phyloP scores from a whole-genome alignment of 2,797 vertebrate genomes.

The Sternarchorhynchus goeldii region DNA sequence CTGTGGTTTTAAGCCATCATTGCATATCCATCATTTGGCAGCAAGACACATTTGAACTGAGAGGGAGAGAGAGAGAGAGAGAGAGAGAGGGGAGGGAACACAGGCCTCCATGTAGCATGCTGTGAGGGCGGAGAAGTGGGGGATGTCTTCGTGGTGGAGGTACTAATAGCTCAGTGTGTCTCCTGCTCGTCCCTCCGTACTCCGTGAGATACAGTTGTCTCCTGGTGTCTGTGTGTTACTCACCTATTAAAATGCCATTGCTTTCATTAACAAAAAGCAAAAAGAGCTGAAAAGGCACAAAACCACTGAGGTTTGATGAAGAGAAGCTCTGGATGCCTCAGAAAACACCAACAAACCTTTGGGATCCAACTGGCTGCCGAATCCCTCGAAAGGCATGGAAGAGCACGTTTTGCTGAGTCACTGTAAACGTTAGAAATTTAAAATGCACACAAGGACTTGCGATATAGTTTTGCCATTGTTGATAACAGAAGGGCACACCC shows the following conservation, averaged over 20 bases:
- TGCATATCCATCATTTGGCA: constrained; percentile 77
- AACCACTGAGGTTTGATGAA: constrained; percentile 54
- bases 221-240: constrained; percentile 63
- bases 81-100: constrained; percentile 15
- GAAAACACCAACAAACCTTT: constrained; percentile 44
- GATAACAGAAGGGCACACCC: constrained; percentile 11
- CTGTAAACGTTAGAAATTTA: constrained; percentile 23
- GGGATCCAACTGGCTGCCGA: constrained; percentile 29
- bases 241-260: constrained; percentile 73
- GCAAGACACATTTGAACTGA: constrained; percentile 19
- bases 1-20: constrained; percentile 96
- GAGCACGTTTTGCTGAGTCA: constrained; percentile 38
- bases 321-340: constrained; percentile 44
- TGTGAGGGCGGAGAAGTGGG: constrained; percentile 41
- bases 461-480: background rate
- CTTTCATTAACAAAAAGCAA: constrained; percentile 66
- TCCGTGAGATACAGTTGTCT: constrained; percentile 71
- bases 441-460: background rate
- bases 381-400: constrained; percentile 28
- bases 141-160: constrained; percentile 26
- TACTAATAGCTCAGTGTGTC: constrained; percentile 70
- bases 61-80: background rate
- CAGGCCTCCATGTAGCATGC: constrained; percentile 40
- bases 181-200: constrained; percentile 57
- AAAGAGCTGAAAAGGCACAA: constrained; percentile 60